Evolutionary conservation across 2,888 invertebrate genomes (phyloP), one percentile per base, ranked within the genome.

Genomic region (Thymelicus lineola): DNA sequence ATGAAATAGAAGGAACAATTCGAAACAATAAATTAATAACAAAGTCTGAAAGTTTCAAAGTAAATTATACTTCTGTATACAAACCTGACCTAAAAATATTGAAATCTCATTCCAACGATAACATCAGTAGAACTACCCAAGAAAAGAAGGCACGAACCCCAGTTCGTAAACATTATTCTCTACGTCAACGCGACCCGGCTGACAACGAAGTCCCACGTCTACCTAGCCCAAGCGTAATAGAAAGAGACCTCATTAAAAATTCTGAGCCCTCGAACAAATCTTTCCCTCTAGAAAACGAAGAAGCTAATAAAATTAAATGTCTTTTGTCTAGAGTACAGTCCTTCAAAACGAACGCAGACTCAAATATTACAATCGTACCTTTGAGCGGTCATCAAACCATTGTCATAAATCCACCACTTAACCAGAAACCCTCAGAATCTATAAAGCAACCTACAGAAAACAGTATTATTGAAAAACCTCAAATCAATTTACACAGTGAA

Each of bases 361-460:
- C 91, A n/a, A 91, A 88, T 75, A 90, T 94, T 72, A 86, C 90
- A 69, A 87, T 94, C 64, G 86, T 94, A 53, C 94, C 94, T 58
- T 79, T 94, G 72, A 94, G 94, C 76, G 94, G 94, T 60, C 94
- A 94, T 79, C 94, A 94, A 86, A 94, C 94, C n/a, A 91, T 94
- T 75, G 89, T 94, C 36, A 90, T 94, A 70, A 87, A 94, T 81
- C 93, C 94, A 72, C 93, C 93, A 14, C 75, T 92, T 42, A 81
- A 79, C 46, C 87, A 88, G 77, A 81, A 82, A 45, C 61, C 71
- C 45, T 75, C 69, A 64, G 79, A 81, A 65, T 75, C 70, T 42
- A 50, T 70, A 14, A 72, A 74, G 62, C 68, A 63, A 71, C 61
- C 60, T 10, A 48, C 78, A 76, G 60, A 76, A 74, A 60, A 69